These are phyloP conservation scores for Conopomorpha cramerella DNA, from an alignment of 1,140 invertebrate genomes.

Conservation along the genomic window DNA sequence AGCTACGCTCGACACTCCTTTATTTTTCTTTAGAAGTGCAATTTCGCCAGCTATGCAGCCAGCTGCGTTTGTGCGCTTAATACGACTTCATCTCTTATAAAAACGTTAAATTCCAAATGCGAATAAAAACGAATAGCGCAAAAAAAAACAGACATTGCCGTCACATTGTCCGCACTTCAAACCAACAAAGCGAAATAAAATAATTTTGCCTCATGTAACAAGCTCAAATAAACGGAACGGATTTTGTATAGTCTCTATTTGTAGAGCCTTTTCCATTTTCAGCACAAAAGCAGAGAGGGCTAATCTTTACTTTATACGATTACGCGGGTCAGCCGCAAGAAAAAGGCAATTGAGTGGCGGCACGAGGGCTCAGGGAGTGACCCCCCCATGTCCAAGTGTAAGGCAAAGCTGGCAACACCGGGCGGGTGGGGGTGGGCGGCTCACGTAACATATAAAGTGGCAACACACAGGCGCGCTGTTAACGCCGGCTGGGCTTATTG, in stretches of 20 bases:
- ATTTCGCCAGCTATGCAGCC: too few relatives aligned
- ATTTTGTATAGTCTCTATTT: slow-evolving; percentile 13
- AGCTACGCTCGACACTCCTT: too few relatives aligned
- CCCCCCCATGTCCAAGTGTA: too few relatives aligned
- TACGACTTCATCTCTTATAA: too few relatives aligned
- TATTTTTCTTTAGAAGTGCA: too few relatives aligned
- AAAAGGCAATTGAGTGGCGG: slow-evolving; percentile 47
- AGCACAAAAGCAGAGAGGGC: slow-evolving; percentile 31
- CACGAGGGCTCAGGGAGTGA: slow-evolving; percentile 18
- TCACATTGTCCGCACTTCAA: too few relatives aligned
- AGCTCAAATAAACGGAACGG: slow-evolving; percentile 8
- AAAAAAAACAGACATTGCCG: too few relatives aligned
- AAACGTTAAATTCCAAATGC: too few relatives aligned
- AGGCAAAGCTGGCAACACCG: too few relatives aligned
- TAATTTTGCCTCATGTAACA: neutral
- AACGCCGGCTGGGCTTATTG: slow-evolving; percentile 56
- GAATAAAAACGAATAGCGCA: too few relatives aligned
- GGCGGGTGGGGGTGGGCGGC: slow-evolving; percentile 17
- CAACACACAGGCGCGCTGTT: slow-evolving; percentile 57
- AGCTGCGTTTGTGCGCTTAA: too few relatives aligned
- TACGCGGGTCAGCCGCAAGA: slow-evolving; percentile 45
- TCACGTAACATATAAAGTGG: slow-evolving; percentile 62
- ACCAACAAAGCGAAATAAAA: neutral
- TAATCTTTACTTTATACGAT: slow-evolving; percentile 54
- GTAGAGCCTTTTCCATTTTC: slow-evolving; percentile 31